Base-by-base conservation (phyloP, 2,888 invertebrate genomes). In the Pyrgus malvae region DNA sequence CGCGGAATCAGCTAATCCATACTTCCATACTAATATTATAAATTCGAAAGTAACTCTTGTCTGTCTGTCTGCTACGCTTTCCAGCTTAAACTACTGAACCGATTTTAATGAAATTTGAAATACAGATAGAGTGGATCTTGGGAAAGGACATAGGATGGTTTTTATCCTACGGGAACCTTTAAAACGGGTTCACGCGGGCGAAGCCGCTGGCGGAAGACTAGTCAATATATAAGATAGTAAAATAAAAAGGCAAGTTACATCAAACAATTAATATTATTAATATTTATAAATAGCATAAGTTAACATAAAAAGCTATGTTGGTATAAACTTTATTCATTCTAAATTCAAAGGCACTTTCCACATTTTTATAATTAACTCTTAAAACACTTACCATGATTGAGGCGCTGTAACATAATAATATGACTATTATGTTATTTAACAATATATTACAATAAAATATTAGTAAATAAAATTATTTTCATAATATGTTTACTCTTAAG, bases 241-340 rank as follows among this genome's bases (percentile, higher is more conserved):
- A 69, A 63, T 55, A 68, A 79, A 80, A 73, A 75, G 66, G 76
- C 68, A 70, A 58, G 64, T 70, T 83, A 86, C 89, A 87, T 89
- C 83, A 89, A 90, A 90, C 89, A 89, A 80, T 88, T 88, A 89
- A 87, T 87, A 85, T 89, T 89, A 88, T 87, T 85, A 82, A 79
- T 86, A 78, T 83, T 86, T 85, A 86, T 89, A 88, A 88, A 89
- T 88, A 90, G 87, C 86, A 85, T 88, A 86, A 83, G 79, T 83
- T 85, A 90, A 89, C 89, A 87, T 89, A 90, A 88, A 87, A 88
- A 89, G 86, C 88, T 89, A 88, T 87, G 81, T 86, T 80, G 82
- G 86, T 89, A 90, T 88, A 89, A 88, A 88, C 77, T 87, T 89
- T 89, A 86, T 80, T 86, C 81, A 80, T 77, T 86, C 83, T 88